Percentiles rank a stretch among this genome's conserved stretches.
These are phyloP conservation scores for Nemotelus nigrinus DNA, from an alignment of 2,888 invertebrate species.

Conservation along the genomic window DNA sequence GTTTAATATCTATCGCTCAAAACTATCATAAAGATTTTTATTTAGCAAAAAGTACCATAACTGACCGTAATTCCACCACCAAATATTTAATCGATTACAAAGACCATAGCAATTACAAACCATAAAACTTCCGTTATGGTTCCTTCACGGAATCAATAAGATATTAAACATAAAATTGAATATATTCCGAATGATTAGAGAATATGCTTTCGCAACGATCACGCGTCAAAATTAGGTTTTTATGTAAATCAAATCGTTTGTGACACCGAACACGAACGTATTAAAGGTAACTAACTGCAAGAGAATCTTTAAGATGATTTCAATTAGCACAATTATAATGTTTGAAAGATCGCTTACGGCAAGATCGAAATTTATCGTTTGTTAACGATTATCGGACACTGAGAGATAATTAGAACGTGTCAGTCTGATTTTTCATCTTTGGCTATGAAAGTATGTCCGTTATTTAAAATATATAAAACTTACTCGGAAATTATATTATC, in stretches of 20 bases:
- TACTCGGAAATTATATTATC: too few relatives aligned
- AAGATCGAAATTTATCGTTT: slow-evolving; percentile 28
- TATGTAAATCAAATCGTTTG: not conserved
- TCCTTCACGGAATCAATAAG: not conserved
- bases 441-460: too few relatives aligned
- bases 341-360: slow-evolving; percentile 33
- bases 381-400: slow-evolving; percentile 3
- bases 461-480: too few relatives aligned
- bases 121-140: slow-evolving; percentile 36
- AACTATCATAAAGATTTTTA: not conserved
- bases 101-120: slow-evolving; percentile 41
- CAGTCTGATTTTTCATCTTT: too few relatives aligned
- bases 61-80: slow-evolving; percentile 44
- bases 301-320: slow-evolving; percentile 32
- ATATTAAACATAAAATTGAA: not conserved
- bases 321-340: slow-evolving; percentile 42
- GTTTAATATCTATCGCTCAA: not conserved
- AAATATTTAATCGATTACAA: slow-evolving; percentile 36
- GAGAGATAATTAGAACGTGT: too few relatives aligned
- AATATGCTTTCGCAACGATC: too few relatives aligned
- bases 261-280: slow-evolving; percentile 29
- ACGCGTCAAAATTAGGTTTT: too few relatives aligned
- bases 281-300: slow-evolving; percentile 31
- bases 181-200: too few relatives aligned
- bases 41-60: not conserved